phyloP scores from a whole-genome alignment of 1,140 invertebrate species.

The Maconellicoccus hirsutus region DNA sequence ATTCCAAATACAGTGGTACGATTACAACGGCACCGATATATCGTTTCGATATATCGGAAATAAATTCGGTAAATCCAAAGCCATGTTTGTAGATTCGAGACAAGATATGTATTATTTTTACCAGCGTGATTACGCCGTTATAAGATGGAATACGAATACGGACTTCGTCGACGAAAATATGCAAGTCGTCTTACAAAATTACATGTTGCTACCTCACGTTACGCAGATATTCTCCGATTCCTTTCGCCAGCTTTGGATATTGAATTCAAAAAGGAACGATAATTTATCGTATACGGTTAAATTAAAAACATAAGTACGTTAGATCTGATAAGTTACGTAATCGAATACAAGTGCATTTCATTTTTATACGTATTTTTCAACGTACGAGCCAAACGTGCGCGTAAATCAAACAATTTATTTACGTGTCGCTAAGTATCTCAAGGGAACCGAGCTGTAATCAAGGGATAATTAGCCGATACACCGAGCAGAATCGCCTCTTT shows the following conservation, averaged over 20 bases:
- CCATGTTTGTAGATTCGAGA: neutral
- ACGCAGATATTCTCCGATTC: conserved; percentile 12
- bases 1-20: neutral
- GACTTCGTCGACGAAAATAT: conserved; percentile 13
- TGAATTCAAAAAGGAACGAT: neutral
- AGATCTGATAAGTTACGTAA: no score
- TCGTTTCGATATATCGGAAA: conserved; percentile 34
- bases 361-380: no score
- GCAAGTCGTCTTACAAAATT: conserved; percentile 4
- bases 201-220: neutral
- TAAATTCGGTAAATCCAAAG: conserved; percentile 20
- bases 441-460: no score
- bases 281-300: neutral
- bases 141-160: conserved; percentile 10
- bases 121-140: conserved; percentile 22
- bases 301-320: neutral
- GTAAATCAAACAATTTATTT: no score
- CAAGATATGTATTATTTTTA: conserved; percentile 14
- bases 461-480: no score
- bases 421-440: no score
- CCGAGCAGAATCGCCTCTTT: no score
- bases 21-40: neutral
- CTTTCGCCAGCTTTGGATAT: neutral
- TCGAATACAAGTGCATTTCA: no score
- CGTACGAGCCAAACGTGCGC: no score